A percentile compares a stretch with the other conserved stretches of the same genome.
These are phyloP conservation scores for Allobates femoralis DNA, from an alignment of 2,797 vertebrate genomes.

Conservation along the genomic window DNA sequence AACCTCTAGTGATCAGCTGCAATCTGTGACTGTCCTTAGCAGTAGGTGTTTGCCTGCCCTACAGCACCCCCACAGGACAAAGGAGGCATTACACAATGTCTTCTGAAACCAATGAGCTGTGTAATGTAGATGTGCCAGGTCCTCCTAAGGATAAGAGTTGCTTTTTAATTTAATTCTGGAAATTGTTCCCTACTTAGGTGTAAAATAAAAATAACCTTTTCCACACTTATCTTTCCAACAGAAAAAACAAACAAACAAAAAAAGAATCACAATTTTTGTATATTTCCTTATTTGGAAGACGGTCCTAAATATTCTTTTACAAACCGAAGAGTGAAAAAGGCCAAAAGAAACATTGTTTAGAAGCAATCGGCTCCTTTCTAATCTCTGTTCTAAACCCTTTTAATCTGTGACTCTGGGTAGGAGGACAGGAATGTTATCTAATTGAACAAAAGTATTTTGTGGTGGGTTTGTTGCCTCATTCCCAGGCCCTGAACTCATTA, in stretches of 20 bases:
- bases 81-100: no score
- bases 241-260: background rate
- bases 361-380: background rate
- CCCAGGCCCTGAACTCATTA: conserved; percentile 22
- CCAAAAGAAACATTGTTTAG: background rate
- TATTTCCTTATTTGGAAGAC: background rate
- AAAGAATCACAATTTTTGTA: background rate
- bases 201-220: no score
- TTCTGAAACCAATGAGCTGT: no score
- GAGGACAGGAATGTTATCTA: conserved; percentile 42
- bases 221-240: background rate
- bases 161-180: no score
- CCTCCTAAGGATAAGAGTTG: no score
- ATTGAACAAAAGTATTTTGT: conserved; percentile 15
- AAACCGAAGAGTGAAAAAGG: background rate
- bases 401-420: conserved; percentile 6
- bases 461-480: background rate
- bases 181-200: no score
- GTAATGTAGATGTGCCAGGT: no score
- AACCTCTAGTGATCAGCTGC: no score
- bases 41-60: no score
- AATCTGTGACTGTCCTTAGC: no score
- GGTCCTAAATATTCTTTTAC: background rate
- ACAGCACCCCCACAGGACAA: no score
- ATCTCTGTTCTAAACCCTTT: conserved; percentile 11